These are phyloP conservation scores for Aphelinus atriplicis DNA, from an alignment of 1,140 invertebrate species.

Conservation along the genomic window DNA sequence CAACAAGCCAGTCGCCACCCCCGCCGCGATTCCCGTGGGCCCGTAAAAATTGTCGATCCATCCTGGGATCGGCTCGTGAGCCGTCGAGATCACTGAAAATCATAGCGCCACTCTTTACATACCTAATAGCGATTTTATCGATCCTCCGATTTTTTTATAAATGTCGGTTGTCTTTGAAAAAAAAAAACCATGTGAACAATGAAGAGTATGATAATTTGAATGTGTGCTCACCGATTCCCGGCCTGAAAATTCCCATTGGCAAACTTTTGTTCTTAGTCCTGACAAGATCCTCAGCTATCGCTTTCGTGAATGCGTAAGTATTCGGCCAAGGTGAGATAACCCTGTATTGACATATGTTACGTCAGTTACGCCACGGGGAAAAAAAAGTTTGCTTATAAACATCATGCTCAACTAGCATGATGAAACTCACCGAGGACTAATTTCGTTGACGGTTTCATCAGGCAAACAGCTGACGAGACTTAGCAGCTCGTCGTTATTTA, in stretches of 20 bases:
- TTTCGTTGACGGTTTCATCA: slow-evolving; percentile 65
- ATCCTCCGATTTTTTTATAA: too few species aligned
- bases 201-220: not conserved
- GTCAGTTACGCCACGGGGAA: not conserved
- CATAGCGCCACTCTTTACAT: not conserved
- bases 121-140: too few species aligned
- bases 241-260: slow-evolving; percentile 75
- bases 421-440: slow-evolving; percentile 66
- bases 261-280: slow-evolving; percentile 68
- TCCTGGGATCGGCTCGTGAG: slow-evolving; percentile 74
- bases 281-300: slow-evolving; percentile 74
- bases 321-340: slow-evolving; percentile 75
- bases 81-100: slow-evolving; percentile 75
- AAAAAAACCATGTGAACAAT: too few species aligned
- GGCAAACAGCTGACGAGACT: slow-evolving; percentile 66
- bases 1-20: slow-evolving; percentile 74
- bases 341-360: slow-evolving; percentile 55
- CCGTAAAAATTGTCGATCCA: slow-evolving; percentile 88
- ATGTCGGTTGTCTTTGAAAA: too few species aligned
- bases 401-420: not conserved
- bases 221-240: slow-evolving; percentile 69
- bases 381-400: slow-evolving; percentile 5
- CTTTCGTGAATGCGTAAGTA: slow-evolving; percentile 81
- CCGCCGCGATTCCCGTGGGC: slow-evolving; percentile 71
- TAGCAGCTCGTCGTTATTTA: slow-evolving; percentile 72